Base-by-base conservation (phyloP, 2,797 vertebrate genomes). In the Petrocephalus schoutedeni region DNA sequence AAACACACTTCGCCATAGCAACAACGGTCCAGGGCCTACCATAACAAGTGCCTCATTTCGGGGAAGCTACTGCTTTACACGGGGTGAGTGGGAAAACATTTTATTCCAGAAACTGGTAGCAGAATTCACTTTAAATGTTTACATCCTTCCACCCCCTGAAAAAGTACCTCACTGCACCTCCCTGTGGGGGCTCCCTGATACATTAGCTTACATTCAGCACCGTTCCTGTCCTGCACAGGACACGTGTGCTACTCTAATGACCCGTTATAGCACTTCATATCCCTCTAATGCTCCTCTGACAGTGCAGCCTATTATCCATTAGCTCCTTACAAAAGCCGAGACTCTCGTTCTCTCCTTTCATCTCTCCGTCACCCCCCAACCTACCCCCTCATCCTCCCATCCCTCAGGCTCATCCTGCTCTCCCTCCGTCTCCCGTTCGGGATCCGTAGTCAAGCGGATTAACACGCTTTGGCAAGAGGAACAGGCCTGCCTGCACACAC, bases 371-470 rank as follows among this genome's bases (percentile, higher is more conserved):
- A 21, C 53, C 53, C 71, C 53, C 67, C 2, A 21, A 49, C 49
- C 49, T 51, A 4, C 28, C 21, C 32, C 86, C 7, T 49, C 21
- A 21, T 36, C 86, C 64, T n/a, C 67, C 32, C 12, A 14, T 23
- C 71, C 74, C 71, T 19, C 67, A 5, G 32, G 36, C 67, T 74
- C 67, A 74, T 80, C 86, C 53, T 28, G 32, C 51, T 83, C 56
- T 59, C 90, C 94, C 93, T 90, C 91, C 90, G 92, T 87, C 92
- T 92, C 91, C 92, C 94, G 93, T 95, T 95, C 95, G 94, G 94
- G 93, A 95, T 95, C 94, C 94, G 95, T 93, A 96, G 94, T 93
- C 94, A 93, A 94, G 95, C 94, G 91, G 94, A 95, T 95, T 96
- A 96, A 96, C 93, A 93, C 90, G 91, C 92, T 93, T 93, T 95